Evolutionary conservation across 2,797 vertebrate genomes (phyloP), one percentile per base, ranked within the genome.

Genomic region (Anguilla obscura): DNA sequence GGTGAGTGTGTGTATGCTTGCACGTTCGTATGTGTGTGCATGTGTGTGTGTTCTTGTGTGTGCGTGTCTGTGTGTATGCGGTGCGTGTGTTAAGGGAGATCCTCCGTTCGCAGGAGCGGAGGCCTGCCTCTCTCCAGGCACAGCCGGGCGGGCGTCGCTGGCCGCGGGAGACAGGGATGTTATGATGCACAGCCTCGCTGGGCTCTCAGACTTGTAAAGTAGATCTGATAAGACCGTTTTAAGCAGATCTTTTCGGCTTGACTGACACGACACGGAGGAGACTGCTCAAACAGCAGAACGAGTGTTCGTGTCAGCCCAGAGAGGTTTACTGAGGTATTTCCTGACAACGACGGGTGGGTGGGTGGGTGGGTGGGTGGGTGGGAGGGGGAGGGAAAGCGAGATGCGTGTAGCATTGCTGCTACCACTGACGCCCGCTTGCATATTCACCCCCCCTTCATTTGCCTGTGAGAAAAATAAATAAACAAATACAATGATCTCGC

Each of bases 191-290:
- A 88, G 88, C 45, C 82, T 89, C 86, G 79, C 14, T 86, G 80
- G 80, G 84, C 85, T 88, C 91, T 92, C 91, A 90, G 92, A 92
- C 91, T 93, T 93, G 92, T 93, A 92, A 93, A 93, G 91, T 91
- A 91, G 91, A 90, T 88, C 90, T 91, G 91, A 93, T 93, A 91
- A 91, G 91, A 89, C 91, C 88, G 85, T 87, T 86, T 89, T 90
- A 89, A 89, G 90, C 90, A 89, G 89, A 89, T 91, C 90, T 90
- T 90, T 88, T 89, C 76, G 85, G 90, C 92, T 88, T 92, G 93
- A 92, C 90, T 92, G 92, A 89, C 91, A 89, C 74, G 90, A 92
- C 91, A 91, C 87, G 86, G 86, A 91, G 85, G 90, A 91, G 90
- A 90, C 90, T 89, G 92, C 91, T 91, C 90, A 92, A 90, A 89